Evolutionary conservation across 2,888 invertebrate genomes (phyloP).

Genomic region (Pyrgus malvae): DNA sequence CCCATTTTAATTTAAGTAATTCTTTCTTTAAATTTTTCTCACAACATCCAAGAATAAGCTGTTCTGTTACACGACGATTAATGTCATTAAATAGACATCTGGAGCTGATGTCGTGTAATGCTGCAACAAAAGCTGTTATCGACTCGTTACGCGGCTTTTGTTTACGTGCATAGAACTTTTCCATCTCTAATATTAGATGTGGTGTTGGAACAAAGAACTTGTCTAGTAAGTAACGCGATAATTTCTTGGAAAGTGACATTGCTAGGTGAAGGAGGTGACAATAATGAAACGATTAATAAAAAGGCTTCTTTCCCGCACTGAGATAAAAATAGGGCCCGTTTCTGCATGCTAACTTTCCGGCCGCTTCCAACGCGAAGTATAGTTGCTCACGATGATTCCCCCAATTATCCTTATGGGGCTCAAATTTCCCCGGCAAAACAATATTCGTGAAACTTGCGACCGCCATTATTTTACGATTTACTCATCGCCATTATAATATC

Average conservation of each 20-base stretch:
- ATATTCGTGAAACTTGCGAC: constrained; percentile 2
- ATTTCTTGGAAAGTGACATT: constrained; percentile 12
- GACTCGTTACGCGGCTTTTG: constrained; percentile 5
- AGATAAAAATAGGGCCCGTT: constrained; percentile 15
- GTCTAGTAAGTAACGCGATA: not conserved
- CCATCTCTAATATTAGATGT: not conserved
- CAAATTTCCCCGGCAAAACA: constrained; percentile 11
- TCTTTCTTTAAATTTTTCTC: not conserved
- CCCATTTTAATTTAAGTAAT: not conserved
- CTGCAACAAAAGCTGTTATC: constrained; percentile 5
- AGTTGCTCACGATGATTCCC: constrained; percentile 10
- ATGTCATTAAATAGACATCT: not conserved
- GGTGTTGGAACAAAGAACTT: not conserved
- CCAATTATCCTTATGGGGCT: constrained; percentile 12
- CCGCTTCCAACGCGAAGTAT: constrained; percentile 13
- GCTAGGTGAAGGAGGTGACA: constrained; percentile 4
- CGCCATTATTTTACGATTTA: constrained; percentile 5
- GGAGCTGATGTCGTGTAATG: not conserved
- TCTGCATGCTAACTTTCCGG: constrained; percentile 8
- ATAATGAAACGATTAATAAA: constrained; percentile 5
- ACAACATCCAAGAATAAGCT: not conserved
- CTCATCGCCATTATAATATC: not conserved
- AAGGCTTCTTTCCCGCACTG: constrained; percentile 16
- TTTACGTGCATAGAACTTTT: constrained; percentile 10
- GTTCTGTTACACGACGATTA: not conserved